Evolutionary conservation across 2,888 invertebrate genomes (phyloP).

Genomic region (Pocota personata): DNA sequence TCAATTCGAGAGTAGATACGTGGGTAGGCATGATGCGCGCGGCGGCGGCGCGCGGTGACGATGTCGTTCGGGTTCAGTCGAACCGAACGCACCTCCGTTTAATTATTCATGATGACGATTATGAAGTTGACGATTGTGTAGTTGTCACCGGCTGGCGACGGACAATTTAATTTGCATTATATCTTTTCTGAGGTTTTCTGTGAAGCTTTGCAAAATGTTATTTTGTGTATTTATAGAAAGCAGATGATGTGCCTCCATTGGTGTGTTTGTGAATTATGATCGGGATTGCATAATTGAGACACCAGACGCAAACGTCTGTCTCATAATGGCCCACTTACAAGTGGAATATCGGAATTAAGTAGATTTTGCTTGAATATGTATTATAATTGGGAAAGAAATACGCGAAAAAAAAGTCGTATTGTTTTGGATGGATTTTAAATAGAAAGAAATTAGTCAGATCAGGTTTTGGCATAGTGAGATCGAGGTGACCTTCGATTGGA

Average conservation of each 20-base stretch:
- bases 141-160: conserved; percentile 18
- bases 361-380: conserved; percentile 4
- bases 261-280: conserved; percentile 29
- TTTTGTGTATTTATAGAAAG: conserved; percentile 15
- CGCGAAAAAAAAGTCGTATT: neutral
- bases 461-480: neutral
- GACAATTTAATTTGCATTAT: conserved; percentile 37
- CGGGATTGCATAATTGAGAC: conserved; percentile 10
- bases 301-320: conserved; percentile 18
- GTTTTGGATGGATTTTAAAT: neutral
- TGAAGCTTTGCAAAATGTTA: conserved; percentile 4
- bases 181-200: neutral
- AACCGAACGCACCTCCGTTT: conserved; percentile 8
- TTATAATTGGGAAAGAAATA: neutral
- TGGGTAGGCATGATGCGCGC: neutral
- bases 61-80: neutral
- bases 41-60: too few species aligned
- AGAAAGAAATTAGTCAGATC: neutral
- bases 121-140: conserved; percentile 6
- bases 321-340: conserved; percentile 41
- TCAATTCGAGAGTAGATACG: neutral
- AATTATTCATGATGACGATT: conserved; percentile 38
- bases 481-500: conserved; percentile 2
- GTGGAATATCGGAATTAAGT: conserved; percentile 17
- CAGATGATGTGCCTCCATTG: conserved; percentile 9